phyloP scores from a whole-genome alignment of 1,140 invertebrate species.

The Plectrocnemia conspersa region DNA sequence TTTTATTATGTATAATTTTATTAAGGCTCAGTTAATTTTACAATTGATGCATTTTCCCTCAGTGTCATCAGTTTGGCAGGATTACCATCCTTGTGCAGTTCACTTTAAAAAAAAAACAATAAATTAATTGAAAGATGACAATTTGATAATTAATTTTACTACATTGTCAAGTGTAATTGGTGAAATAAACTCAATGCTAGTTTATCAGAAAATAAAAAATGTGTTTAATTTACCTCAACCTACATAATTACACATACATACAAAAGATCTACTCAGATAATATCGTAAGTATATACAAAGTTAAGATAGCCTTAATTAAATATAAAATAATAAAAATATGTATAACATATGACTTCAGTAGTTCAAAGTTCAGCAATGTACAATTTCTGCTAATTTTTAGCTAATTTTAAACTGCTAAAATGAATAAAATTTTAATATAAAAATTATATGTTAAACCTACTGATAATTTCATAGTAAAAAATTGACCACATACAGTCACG shows the following conservation, averaged over 20 bases:
- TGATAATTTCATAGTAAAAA: too few relatives aligned
- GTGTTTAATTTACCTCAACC: conserved; percentile 21
- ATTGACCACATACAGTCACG: too few relatives aligned
- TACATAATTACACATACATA: neutral
- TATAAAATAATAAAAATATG: neutral
- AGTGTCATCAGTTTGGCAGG: conserved; percentile 32
- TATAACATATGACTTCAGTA: too few relatives aligned
- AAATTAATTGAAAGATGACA: conserved; percentile 31
- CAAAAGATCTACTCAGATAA: neutral
- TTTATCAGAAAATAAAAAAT: conserved; percentile 48
- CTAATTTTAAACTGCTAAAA: too few relatives aligned
- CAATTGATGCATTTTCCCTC: conserved; percentile 22
- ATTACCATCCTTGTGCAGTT: conserved; percentile 26
- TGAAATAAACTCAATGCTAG: conserved; percentile 57
- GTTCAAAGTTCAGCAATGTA: too few relatives aligned
- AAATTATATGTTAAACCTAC: too few relatives aligned
- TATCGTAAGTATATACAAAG: neutral
- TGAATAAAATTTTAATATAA: too few relatives aligned
- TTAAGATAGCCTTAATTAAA: neutral
- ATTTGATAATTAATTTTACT: conserved; percentile 37
- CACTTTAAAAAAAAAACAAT: conserved; percentile 29
- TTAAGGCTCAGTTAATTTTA: too few relatives aligned
- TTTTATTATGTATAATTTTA: conserved; percentile 3
- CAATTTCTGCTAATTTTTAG: too few relatives aligned
- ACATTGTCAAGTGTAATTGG: conserved; percentile 57